phyloP scores from a whole-genome alignment of 2,797 vertebrate genomes.

The Glyptemys insculpta region DNA sequence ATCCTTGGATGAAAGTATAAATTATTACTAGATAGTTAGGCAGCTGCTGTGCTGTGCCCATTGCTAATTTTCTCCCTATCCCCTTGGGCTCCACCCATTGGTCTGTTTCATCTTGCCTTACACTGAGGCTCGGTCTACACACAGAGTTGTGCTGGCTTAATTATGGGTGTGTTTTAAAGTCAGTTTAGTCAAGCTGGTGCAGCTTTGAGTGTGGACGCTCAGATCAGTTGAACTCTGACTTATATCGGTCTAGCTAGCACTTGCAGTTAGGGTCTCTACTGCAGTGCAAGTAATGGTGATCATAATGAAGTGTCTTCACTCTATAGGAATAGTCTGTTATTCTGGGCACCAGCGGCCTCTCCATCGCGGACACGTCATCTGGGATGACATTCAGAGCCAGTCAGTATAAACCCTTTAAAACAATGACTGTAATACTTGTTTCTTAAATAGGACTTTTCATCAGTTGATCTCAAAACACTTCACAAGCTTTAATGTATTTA shows the following conservation, averaged over 20 bases:
- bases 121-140: background rate
- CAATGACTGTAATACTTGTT: background rate
- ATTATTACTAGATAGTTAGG: background rate
- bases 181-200: background rate
- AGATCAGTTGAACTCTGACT: background rate
- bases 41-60: background rate
- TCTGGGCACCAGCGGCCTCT: background rate
- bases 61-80: background rate
- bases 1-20: background rate
- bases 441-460: background rate
- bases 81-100: background rate
- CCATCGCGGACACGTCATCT: background rate
- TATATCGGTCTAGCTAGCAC: background rate
- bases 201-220: background rate
- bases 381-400: background rate
- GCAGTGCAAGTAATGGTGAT: background rate
- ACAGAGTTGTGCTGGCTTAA: background rate
- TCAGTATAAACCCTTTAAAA: background rate
- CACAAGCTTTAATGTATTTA: background rate
- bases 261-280: background rate
- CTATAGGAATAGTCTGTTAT: background rate
- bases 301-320: background rate
- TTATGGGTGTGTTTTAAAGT: background rate
- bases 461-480: background rate
- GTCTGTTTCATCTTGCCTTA: background rate